These are phyloP conservation scores for Melanotaenia maccullochi DNA, from an alignment of 2,797 vertebrate species.

Conservation along the genomic window DNA sequence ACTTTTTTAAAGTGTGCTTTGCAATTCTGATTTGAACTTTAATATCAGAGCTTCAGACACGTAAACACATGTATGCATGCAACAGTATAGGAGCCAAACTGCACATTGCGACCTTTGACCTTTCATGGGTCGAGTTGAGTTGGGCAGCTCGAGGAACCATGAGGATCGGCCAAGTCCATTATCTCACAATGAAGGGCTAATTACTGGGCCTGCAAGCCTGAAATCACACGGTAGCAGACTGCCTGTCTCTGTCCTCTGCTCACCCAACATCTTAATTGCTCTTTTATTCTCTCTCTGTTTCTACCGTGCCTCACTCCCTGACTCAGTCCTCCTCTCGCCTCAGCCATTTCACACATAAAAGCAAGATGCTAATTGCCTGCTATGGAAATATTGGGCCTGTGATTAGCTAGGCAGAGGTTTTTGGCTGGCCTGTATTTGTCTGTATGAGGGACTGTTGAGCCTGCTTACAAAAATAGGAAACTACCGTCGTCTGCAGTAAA, in stretches of 20 bases:
- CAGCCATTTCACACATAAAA: conserved; percentile 96
- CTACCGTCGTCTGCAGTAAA: conserved; percentile 18
- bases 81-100: conserved; percentile 68
- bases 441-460: conserved; percentile 47
- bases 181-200: conserved; percentile 99
- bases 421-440: conserved; percentile 66
- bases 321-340: conserved; percentile 67
- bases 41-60: conserved; percentile 12
- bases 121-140: conserved; percentile 65
- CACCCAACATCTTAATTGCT: conserved; percentile 97
- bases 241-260: conserved; percentile 93
- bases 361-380: conserved; percentile 98
- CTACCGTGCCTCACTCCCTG: conserved; percentile 70
- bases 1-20: conserved; percentile 1
- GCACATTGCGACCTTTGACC: conserved; percentile 83
- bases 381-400: conserved; percentile 97
- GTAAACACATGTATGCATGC: conserved; percentile 10
- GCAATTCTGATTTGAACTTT: conserved; percentile 2
- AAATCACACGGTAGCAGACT: conserved; percentile 97
- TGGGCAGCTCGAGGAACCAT: conserved; percentile 77
- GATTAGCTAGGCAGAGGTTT: conserved; percentile 85
- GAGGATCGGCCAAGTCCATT: conserved; percentile 97
- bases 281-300: conserved; percentile 86
- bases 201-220: conserved; percentile 96
- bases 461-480: conserved; percentile 52